Conservation (phyloP, 2,888 invertebrate species). For the Cephus sareptanus region DNA sequence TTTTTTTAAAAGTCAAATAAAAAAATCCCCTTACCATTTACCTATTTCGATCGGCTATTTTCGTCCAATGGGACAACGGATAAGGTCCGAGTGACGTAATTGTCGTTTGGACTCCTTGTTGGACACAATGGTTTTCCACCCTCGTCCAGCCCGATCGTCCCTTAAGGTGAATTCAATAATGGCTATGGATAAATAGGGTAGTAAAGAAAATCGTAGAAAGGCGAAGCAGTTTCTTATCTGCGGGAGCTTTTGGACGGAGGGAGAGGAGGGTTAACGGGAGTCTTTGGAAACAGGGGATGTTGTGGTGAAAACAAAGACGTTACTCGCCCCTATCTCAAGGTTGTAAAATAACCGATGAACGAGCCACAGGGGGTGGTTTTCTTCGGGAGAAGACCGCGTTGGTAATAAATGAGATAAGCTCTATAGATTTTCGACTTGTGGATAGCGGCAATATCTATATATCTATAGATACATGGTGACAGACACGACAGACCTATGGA, state of each 20-base stretch:
- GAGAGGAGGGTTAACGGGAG: no score
- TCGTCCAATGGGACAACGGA: no score
- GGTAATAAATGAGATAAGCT: conserved; percentile 63
- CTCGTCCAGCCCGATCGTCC: no score
- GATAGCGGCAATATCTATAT: no score
- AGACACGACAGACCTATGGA: no score
- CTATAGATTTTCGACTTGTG: conserved; percentile 40
- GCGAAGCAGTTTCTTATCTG: conserved; percentile 40
- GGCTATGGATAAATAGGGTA: conserved; percentile 18
- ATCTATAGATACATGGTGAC: no score
- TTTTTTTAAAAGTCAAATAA: no score
- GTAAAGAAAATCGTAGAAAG: conserved; percentile 37
- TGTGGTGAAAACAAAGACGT: conserved; percentile 65
- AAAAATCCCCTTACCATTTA: no score
- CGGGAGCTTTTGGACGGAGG: neutral
- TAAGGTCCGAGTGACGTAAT: no score
- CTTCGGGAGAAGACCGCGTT: conserved; percentile 27
- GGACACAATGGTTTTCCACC: no score
- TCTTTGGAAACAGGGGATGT: conserved; percentile 29
- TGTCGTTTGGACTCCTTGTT: no score
- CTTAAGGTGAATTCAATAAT: conserved; percentile 1
- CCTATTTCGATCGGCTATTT: no score
- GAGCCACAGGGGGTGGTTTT: conserved; percentile 42
- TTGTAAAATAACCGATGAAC: conserved; percentile 64
- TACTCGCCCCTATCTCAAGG: conserved; percentile 58